Conservation (phyloP, 2,113 vertebrate genomes). For the Galeopterus variegatus region DNA sequence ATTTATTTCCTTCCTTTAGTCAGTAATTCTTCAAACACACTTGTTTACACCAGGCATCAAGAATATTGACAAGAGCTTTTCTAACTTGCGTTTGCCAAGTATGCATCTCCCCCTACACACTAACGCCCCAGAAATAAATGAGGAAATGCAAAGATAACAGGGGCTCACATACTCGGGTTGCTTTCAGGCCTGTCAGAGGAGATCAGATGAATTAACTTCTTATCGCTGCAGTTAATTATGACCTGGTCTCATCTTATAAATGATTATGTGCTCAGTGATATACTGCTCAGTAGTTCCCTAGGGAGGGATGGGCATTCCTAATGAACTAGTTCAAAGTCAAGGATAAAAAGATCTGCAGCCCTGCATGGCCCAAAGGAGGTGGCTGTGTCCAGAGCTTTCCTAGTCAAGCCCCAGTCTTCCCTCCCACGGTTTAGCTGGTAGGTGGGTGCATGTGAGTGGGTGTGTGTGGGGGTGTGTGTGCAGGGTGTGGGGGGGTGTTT, state of each 20-base stretch:
- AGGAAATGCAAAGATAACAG: neutral
- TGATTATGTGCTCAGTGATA: neutral
- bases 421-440: too few relatives aligned
- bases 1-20: neutral
- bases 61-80: neutral
- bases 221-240: rapidly evolving
- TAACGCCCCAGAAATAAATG: neutral
- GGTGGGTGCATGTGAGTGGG: neutral
- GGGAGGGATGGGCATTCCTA: rapidly evolving
- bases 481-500: neutral
- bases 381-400: neutral
- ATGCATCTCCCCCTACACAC: neutral
- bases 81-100: neutral
- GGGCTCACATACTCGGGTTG: neutral
- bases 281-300: neutral
- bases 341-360: neutral
- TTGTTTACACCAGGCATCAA: neutral
- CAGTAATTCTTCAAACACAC: neutral
- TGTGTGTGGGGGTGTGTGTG: neutral
- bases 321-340: neutral
- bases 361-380: neutral
- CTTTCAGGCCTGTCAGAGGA: neutral
- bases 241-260: rapidly evolving
- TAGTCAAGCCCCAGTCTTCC: neutral
- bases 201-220: neutral